Conservation (phyloP, 2,113 vertebrate species). For the Myotis lucifugus region DNA sequence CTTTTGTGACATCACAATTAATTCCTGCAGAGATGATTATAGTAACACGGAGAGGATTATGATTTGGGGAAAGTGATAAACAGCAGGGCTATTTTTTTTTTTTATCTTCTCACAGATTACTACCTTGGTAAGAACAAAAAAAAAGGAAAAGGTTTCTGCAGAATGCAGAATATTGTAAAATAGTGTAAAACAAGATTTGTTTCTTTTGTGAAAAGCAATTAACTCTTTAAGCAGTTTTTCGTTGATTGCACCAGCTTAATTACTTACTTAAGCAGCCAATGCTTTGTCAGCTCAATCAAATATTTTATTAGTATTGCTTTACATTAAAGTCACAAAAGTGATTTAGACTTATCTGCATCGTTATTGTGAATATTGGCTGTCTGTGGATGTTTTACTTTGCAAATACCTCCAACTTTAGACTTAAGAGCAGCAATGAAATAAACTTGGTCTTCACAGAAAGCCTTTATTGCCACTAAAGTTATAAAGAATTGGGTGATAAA, state of each 20-base stretch:
- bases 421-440: not conserved
- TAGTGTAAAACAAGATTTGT: not conserved
- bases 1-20: constrained; percentile 85
- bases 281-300: constrained; percentile 64
- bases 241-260: constrained; percentile 56
- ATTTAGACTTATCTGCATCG: constrained; percentile 49
- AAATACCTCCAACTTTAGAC: not conserved
- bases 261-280: constrained; percentile 65
- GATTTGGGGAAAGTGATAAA: constrained; percentile 82
- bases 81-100: constrained; percentile 70
- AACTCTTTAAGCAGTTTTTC: constrained; percentile 56
- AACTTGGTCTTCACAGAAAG: not conserved
- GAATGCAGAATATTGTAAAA: constrained; percentile 26
- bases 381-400: not conserved
- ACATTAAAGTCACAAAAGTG: constrained; percentile 55
- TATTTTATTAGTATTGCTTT: constrained; percentile 55
- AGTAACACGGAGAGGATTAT: constrained; percentile 80
- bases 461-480: not conserved
- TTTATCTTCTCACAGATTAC: not conserved
- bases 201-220: constrained; percentile 36
- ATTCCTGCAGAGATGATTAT: constrained; percentile 83
- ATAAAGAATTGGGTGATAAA: constrained; percentile 10
- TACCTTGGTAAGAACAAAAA: constrained; percentile 30
- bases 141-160: not conserved
- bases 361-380: constrained; percentile 42